Conservation (phyloP, 2,113 vertebrate species). For the Galbula dea region DNA sequence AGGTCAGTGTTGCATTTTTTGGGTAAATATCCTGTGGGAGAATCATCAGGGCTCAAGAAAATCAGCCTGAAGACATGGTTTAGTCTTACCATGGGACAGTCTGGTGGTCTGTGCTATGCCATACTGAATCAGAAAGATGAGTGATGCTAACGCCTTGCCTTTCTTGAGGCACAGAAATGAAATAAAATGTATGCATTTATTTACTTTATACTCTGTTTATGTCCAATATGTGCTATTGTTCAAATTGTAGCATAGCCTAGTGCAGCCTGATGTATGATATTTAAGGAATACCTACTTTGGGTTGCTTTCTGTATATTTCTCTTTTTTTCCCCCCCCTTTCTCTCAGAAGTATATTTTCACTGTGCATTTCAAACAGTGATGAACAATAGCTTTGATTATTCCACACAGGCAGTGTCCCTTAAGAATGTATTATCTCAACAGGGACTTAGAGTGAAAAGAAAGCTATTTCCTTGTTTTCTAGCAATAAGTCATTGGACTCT, state of each 20-base stretch:
- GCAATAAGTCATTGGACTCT: slow-evolving; percentile 58
- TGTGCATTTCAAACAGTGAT: slow-evolving; percentile 51
- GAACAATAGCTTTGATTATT: slow-evolving; percentile 55
- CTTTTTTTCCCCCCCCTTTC: neutral
- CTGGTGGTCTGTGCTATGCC: neutral
- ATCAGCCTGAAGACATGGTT: neutral
- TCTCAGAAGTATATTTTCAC: slow-evolving; percentile 18
- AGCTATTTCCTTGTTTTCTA: slow-evolving; percentile 63
- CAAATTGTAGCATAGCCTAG: neutral
- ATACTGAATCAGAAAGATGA: neutral
- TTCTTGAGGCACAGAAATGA: neutral
- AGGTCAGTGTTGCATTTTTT: neutral
- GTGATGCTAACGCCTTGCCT: neutral
- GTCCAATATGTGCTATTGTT: neutral
- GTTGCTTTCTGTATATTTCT: neutral
- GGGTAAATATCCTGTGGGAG: neutral
- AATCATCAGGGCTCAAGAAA: neutral
- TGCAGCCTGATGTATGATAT: neutral
- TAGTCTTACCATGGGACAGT: neutral
- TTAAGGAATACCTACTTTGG: neutral
- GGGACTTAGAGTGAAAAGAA: slow-evolving; percentile 57
- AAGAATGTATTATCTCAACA: slow-evolving; percentile 61
- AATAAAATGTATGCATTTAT: neutral
- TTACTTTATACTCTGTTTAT: neutral
- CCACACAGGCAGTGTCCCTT: slow-evolving; percentile 38